Base-by-base conservation (phyloP, 2,797 vertebrate genomes). In the Erethizon dorsatum region DNA sequence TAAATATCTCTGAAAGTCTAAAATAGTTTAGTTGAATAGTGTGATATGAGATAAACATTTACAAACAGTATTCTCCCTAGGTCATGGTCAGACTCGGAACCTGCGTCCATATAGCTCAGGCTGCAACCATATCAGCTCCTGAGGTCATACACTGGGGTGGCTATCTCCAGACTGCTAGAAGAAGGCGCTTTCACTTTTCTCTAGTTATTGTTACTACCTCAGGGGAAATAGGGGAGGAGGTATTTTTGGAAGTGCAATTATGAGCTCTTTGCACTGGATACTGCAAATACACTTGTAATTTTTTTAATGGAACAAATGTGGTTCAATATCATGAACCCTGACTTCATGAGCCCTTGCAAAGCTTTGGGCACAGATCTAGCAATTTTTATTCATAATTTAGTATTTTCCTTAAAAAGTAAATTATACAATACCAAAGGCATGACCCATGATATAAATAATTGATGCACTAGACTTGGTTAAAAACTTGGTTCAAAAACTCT, bases 51-150 rank as follows among this genome's bases (percentile, higher is more conserved):
- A 54, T 52, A 15, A 73, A 65, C 8, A 41, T 71, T 33, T 59
- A 12, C 6, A 41, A 59, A 17, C 10, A 33, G 13, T 22, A 28
- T 63, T 6, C 47, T 22, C 1, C 20, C 12, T 14, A 6, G 7
- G 15, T 9, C 54, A 24, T 22, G 1, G 6, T 33, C 57, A 71
- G n/a, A 31, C 12, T 79, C 54, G 14, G 54, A 63, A n/a, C 8
- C 9, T 63, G 54, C 24, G 54, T 47, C n/a, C 45, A 24, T 4
- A 37, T 0, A 56, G 20, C 2, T 41, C 31, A 37, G 45, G 45
- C 6, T 50, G 28, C 9, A 56, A 56, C 4, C 3, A 2, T 20
- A 31, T 7, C 0, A 0, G 5, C 1, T 28, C 37, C 4, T 0
- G 0, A 10, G 2, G 7, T 69, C 37, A 22, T 5, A 9, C 17